phyloP scores from a whole-genome alignment of 1,140 invertebrate species.

The Trinorchestia longiramus region DNA sequence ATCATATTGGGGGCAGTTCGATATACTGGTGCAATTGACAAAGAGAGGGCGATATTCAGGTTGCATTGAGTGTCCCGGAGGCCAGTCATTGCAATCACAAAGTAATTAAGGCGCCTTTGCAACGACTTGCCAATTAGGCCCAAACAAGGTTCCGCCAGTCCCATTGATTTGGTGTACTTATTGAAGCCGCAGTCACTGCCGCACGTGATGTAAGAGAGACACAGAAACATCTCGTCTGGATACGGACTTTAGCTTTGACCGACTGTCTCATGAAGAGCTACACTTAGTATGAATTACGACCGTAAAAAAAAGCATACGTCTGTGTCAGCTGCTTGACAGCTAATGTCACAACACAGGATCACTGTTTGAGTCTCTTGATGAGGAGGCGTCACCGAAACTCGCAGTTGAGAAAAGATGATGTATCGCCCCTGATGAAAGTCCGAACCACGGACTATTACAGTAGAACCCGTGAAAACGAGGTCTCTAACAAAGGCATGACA shows the following conservation, averaged over 20 bases:
- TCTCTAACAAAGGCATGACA: neutral
- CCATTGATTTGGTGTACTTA: neutral
- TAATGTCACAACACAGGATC: neutral
- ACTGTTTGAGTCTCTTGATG: neutral
- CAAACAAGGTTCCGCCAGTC: neutral
- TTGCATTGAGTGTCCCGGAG: neutral
- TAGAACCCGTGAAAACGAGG: neutral
- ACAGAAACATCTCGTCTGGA: neutral
- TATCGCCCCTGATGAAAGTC: neutral
- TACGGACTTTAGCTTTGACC: neutral
- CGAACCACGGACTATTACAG: neutral
- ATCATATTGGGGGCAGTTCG: neutral
- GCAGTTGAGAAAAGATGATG: neutral
- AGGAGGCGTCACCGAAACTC: neutral
- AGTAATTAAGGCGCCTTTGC: constrained; percentile 6
- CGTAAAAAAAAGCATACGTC: neutral
- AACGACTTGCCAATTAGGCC: constrained; percentile 6
- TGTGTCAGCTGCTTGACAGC: neutral
- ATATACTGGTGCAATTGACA: neutral
- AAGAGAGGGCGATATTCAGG: neutral
- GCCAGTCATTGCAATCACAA: neutral
- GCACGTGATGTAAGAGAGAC: neutral
- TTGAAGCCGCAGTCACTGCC: neutral
- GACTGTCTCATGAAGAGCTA: neutral
- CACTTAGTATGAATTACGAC: neutral